Evolutionary conservation across 2,797 vertebrate genomes (phyloP).

Genomic region (Falco novaeseelandiae): DNA sequence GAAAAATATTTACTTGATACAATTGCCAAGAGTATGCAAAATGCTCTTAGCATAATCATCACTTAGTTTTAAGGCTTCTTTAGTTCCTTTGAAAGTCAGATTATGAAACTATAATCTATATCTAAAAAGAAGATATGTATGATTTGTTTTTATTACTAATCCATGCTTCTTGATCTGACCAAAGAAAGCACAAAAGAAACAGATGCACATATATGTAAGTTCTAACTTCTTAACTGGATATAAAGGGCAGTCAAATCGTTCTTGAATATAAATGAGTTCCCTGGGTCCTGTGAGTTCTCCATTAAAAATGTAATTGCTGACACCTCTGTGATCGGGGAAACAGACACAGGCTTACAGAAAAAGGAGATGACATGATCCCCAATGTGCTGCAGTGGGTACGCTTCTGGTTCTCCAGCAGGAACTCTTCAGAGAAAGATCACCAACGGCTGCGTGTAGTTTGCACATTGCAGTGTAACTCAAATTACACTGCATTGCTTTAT

Average conservation of each 20-base stretch:
- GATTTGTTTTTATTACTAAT: neutral
- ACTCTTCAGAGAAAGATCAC: neutral
- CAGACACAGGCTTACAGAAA: neutral
- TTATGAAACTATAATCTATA: neutral
- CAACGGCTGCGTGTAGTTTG: neutral
- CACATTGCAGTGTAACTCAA: neutral
- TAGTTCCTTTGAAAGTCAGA: neutral
- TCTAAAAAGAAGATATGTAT: neutral
- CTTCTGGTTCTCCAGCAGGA: neutral
- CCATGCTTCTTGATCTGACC: neutral
- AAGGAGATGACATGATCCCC: neutral
- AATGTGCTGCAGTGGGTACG: neutral
- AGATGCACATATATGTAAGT: neutral
- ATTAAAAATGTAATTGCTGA: neutral
- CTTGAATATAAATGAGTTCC: neutral
- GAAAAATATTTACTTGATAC: slow-evolving; percentile 5
- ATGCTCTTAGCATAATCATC: neutral
- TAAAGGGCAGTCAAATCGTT: neutral
- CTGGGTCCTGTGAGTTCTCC: neutral
- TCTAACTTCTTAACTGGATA: neutral
- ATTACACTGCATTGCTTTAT: neutral
- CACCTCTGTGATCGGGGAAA: neutral
- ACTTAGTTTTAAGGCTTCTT: neutral
- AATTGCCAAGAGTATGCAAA: neutral
- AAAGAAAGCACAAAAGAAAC: neutral